These are phyloP conservation scores for Coracias cyanogaster DNA, from an alignment of 2,797 vertebrate species.

Conservation along the genomic window DNA sequence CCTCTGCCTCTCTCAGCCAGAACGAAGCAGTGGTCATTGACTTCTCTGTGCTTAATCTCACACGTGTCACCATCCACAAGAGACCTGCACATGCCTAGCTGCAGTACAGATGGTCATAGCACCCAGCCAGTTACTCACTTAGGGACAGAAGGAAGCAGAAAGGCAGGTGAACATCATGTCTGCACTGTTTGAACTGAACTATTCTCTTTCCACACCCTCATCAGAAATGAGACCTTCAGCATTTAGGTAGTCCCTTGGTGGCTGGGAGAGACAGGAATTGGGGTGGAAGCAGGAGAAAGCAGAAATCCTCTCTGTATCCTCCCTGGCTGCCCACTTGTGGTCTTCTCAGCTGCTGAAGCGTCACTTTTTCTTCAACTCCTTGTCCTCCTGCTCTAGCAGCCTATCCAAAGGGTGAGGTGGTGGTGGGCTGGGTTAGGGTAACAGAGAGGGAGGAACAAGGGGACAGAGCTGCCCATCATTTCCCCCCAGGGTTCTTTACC, in stretches of 20 bases:
- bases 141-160: neutral
- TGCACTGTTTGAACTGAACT: neutral
- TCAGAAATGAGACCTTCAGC: neutral
- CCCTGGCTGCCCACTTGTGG: neutral
- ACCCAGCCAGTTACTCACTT: neutral
- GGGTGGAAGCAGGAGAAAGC: neutral
- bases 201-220: neutral
- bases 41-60: neutral
- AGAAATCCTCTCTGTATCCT: neutral
- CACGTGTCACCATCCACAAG: rapidly evolving
- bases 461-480: neutral
- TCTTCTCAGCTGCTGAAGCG: neutral
- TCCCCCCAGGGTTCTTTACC: neutral
- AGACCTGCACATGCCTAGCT: neutral
- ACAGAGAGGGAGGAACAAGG: neutral
- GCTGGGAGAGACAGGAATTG: neutral
- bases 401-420: neutral
- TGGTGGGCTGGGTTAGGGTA: neutral
- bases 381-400: neutral
- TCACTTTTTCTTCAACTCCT: neutral
- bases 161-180: neutral
- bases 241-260: rapidly evolving
- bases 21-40: neutral
- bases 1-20: neutral
- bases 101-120: neutral